Percentiles rank a stretch among this genome's conserved stretches.
phyloP scores from a whole-genome alignment of 2,797 vertebrate genomes.

The Sitta carolinensis region DNA sequence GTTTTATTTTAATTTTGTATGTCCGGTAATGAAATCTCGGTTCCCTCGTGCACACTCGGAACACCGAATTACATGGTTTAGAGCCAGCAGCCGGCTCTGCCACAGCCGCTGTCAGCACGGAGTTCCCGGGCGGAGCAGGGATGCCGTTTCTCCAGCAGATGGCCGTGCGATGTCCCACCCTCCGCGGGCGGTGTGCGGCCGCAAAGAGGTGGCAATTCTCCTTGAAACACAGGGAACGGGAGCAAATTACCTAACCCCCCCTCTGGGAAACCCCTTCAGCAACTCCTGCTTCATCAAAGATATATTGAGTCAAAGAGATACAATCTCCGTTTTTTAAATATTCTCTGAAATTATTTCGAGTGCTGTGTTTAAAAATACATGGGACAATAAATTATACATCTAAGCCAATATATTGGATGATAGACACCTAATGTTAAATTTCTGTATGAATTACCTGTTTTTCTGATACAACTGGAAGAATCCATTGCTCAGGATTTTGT shows the following conservation, averaged over 20 bases:
- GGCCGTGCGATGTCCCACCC: slow-evolving; percentile 47
- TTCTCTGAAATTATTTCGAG: not conserved
- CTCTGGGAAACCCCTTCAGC: not conserved
- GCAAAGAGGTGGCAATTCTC: not conserved
- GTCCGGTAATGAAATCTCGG: not conserved
- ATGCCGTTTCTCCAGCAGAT: slow-evolving; percentile 62
- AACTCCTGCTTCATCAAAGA: not conserved
- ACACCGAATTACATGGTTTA: not conserved
- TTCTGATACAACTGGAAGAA: not conserved
- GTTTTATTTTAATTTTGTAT: not conserved
- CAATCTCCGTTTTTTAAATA: slow-evolving; percentile 11
- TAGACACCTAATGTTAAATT: not conserved
- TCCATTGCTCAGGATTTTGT: not conserved
- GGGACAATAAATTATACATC: slow-evolving; percentile 36
- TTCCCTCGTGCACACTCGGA: not conserved
- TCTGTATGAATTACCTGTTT: accelerated
- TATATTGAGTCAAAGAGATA: not conserved
- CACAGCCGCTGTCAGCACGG: not conserved
- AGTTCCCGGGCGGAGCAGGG: not conserved
- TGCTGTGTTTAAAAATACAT: slow-evolving; percentile 36
- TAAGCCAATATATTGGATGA: not conserved
- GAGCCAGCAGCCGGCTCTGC: not conserved
- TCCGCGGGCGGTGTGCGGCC: accelerated
- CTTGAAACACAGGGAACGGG: not conserved
- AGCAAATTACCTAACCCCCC: not conserved